phyloP scores from a whole-genome alignment of 2,113 vertebrate genomes.

The Gallinago jamesoni region DNA sequence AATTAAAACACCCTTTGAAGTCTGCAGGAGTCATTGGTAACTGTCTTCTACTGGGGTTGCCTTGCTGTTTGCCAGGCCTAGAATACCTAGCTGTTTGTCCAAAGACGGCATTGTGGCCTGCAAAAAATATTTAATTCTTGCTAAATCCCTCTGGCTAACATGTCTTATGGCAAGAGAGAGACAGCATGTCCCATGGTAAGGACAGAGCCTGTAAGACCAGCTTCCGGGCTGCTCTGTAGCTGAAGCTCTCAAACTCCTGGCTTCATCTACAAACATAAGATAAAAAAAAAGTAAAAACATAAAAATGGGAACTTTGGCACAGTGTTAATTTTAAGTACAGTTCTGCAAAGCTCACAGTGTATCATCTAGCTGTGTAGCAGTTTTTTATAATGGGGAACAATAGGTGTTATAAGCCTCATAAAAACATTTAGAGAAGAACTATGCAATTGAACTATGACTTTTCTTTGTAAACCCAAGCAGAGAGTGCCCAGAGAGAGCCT shows the following conservation, averaged over 20 bases:
- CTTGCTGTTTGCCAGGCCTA: background rate
- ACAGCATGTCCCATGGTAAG: background rate
- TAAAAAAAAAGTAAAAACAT: background rate
- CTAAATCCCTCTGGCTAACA: background rate
- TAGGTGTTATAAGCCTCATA: background rate
- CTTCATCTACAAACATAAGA: background rate
- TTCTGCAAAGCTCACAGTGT: background rate
- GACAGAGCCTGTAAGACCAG: background rate
- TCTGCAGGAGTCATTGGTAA: background rate
- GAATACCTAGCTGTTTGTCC: background rate
- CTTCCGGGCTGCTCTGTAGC: background rate
- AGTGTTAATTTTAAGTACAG: too few species aligned
- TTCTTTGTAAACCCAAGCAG: background rate
- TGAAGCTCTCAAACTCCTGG: background rate
- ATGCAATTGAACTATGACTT: background rate
- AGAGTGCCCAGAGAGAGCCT: background rate
- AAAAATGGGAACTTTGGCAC: background rate
- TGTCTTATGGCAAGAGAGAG: background rate
- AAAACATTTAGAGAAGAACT: background rate
- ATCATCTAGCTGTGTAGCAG: background rate
- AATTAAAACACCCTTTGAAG: background rate
- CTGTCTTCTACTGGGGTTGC: background rate
- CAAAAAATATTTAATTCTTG: background rate
- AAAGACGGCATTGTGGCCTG: background rate
- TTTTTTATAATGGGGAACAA: background rate